phyloP scores from a whole-genome alignment of 1,140 invertebrate genomes.

The Trichonephila clavipes region DNA sequence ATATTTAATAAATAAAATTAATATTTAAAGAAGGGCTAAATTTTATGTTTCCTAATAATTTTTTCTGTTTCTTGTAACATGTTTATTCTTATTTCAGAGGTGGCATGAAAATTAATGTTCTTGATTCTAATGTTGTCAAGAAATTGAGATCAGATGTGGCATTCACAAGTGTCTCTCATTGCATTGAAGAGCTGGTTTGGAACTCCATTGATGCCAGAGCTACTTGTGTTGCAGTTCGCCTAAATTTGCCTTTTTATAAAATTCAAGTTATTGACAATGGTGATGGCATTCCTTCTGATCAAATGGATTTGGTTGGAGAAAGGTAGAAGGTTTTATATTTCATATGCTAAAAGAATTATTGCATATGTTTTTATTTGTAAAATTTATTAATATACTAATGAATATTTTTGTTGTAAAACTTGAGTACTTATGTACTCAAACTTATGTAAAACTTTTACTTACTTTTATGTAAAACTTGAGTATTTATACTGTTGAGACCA shows the following conservation, averaged over 20 bases:
- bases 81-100: not conserved
- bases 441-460: too few relatives aligned
- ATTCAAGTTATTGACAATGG: constrained; percentile 87
- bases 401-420: too few relatives aligned
- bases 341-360: not conserved
- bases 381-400: too few relatives aligned
- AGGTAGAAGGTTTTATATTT: constrained; percentile 79
- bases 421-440: too few relatives aligned
- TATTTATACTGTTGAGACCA: too few relatives aligned
- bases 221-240: constrained; percentile 84
- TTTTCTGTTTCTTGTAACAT: not conserved
- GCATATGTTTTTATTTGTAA: too few relatives aligned
- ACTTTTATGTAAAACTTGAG: too few relatives aligned
- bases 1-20: too few relatives aligned
- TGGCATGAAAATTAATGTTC: constrained; percentile 78
- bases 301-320: constrained; percentile 83
- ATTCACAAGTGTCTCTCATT: constrained; percentile 81
- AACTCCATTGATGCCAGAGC: constrained; percentile 86
- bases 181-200: constrained; percentile 83
- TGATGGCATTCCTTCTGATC: constrained; percentile 82
- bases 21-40: too few relatives aligned
- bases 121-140: constrained; percentile 79
- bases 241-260: constrained; percentile 83
- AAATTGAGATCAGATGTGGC: constrained; percentile 81
- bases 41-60: too few relatives aligned